These are phyloP conservation scores for Alentia gelatinosa DNA, from an alignment of 2,888 invertebrate genomes.

Conservation along the genomic window DNA sequence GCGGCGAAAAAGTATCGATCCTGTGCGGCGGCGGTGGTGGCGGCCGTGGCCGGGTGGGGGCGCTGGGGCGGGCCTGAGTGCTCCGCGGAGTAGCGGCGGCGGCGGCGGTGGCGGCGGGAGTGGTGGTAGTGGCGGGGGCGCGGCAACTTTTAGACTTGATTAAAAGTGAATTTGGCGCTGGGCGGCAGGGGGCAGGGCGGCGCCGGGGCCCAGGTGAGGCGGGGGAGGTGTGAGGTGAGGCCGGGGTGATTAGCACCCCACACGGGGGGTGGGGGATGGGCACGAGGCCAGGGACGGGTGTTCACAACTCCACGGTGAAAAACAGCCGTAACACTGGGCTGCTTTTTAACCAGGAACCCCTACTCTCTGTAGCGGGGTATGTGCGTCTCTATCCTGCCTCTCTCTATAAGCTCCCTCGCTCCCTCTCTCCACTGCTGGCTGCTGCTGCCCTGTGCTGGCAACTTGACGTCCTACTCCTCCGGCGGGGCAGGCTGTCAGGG, in stretches of 20 bases:
- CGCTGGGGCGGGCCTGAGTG: no score
- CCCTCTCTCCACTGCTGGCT: neutral
- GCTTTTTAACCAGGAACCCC: no score
- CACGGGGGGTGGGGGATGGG: neutral
- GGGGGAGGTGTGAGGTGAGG: neutral
- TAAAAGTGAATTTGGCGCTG: slow-evolving; percentile 39
- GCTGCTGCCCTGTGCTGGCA: neutral
- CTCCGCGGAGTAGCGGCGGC: neutral
- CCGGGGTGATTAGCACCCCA: neutral
- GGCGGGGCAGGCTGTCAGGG: neutral
- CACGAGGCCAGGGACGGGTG: neutral
- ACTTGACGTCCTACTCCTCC: neutral
- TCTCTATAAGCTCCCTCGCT: neutral
- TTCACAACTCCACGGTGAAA: no score
- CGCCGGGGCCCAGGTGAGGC: neutral
- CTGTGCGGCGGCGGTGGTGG: neutral
- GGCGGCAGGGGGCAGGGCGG: no score
- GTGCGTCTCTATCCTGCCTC: neutral
- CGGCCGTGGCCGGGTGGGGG: neutral
- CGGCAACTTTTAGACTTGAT: slow-evolving; percentile 40
- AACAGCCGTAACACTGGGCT: no score
- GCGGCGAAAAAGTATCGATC: slow-evolving; percentile 33
- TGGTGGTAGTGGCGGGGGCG: neutral
- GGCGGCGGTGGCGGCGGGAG: neutral
- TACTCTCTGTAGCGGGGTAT: neutral